A percentile compares a stretch with the other conserved stretches of the same genome.
Conservation (phyloP, 2,113 vertebrate genomes). For the Trematomus loennbergii region DNA sequence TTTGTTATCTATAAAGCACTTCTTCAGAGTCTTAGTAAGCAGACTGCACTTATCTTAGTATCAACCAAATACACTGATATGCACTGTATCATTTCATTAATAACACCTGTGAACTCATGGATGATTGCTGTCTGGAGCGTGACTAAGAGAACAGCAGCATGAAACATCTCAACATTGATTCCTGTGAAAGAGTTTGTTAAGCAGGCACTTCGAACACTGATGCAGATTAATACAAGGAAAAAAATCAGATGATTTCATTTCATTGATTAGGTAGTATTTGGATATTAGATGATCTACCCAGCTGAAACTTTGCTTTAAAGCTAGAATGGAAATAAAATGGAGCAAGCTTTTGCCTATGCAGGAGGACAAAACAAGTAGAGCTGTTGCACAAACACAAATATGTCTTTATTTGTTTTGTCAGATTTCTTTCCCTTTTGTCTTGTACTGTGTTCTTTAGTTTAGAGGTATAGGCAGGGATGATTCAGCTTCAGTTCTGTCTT, state of each 20-base stretch:
- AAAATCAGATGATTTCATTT: not conserved
- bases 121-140: not conserved
- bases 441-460: slow-evolving; percentile 49
- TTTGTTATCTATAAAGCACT: slow-evolving; percentile 50
- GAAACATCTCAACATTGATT: slow-evolving; percentile 7
- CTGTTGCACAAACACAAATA: slow-evolving; percentile 38
- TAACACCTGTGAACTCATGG: not conserved
- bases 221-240: not conserved
- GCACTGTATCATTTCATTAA: not conserved
- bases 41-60: slow-evolving; percentile 15
- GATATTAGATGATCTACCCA: not conserved
- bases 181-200: slow-evolving; percentile 9
- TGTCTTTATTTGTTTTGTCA: slow-evolving; percentile 47
- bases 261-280: not conserved
- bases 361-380: slow-evolving; percentile 17
- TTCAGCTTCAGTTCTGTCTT: slow-evolving; percentile 54
- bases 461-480: slow-evolving; percentile 44
- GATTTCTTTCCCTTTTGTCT: slow-evolving; percentile 1
- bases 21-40: slow-evolving; percentile 38
- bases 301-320: not conserved
- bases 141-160: not conserved
- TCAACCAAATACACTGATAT: slow-evolving; percentile 21
- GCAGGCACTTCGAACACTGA: not conserved
- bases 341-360: not conserved
- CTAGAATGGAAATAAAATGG: not conserved